These are phyloP conservation scores for Ceramica pisi DNA, from an alignment of 2,888 invertebrate genomes.

Conservation along the genomic window DNA sequence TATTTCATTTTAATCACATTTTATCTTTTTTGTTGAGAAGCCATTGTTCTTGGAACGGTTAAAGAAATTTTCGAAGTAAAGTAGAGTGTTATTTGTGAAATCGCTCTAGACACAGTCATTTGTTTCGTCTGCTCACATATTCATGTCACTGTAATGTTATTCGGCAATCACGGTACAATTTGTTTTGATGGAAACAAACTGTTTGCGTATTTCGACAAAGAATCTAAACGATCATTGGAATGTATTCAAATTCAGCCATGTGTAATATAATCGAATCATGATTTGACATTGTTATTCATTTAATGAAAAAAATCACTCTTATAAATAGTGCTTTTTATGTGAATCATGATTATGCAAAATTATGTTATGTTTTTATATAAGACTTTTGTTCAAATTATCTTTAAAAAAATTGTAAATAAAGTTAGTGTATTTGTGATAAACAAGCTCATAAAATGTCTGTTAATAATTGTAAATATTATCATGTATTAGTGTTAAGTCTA, in stretches of 20 bases:
- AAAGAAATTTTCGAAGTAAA: background rate
- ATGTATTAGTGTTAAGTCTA: constrained; percentile 73
- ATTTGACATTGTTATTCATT: constrained; percentile 16
- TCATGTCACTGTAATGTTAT: constrained; percentile 18
- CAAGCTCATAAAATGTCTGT: constrained; percentile 72
- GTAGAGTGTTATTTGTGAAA: constrained; percentile 8
- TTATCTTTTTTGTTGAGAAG: constrained; percentile 12
- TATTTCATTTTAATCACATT: constrained; percentile 25
- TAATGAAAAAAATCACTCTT: constrained; percentile 40
- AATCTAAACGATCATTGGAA: constrained; percentile 11
- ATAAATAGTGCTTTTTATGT: constrained; percentile 49
- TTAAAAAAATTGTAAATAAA: constrained; percentile 62
- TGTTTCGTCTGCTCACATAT: constrained; percentile 9
- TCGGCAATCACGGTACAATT: constrained; percentile 59
- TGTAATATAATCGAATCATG: constrained; percentile 1
- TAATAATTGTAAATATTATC: constrained; percentile 82
- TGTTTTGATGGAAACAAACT: constrained; percentile 21
- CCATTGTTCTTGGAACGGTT: background rate
- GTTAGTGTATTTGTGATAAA: constrained; percentile 72
- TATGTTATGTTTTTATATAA: background rate
- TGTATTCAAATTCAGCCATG: background rate
- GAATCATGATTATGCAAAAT: constrained; percentile 12
- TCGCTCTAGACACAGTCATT: constrained; percentile 16
- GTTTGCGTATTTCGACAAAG: constrained; percentile 19
- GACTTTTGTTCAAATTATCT: constrained; percentile 24